Evolutionary conservation across 1,140 invertebrate genomes (phyloP).

Genomic region (Musca vetustissima): DNA sequence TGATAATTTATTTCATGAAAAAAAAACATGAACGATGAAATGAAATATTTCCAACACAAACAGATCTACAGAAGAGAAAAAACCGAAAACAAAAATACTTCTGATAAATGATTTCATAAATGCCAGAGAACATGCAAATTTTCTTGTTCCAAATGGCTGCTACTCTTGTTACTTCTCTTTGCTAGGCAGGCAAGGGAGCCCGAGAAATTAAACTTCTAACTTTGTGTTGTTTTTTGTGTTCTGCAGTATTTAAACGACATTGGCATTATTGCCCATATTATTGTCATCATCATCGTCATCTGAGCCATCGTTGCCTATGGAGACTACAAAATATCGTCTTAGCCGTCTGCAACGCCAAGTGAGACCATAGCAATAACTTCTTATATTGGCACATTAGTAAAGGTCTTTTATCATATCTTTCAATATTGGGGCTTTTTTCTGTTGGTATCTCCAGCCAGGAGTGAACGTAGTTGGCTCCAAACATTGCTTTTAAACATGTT

Average conservation of each 20-base stretch:
- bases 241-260: too few relatives aligned
- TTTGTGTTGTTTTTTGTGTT: too few relatives aligned
- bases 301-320: too few relatives aligned
- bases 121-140: constrained; percentile 12
- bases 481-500: too few relatives aligned
- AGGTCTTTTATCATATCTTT: constrained; percentile 21
- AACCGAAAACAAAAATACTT: background rate
- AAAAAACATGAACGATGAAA: background rate
- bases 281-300: too few relatives aligned
- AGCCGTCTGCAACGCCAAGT: too few relatives aligned
- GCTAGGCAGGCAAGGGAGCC: background rate
- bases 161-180: background rate
- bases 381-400: constrained; percentile 24
- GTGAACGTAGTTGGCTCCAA: too few relatives aligned
- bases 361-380: constrained; percentile 1
- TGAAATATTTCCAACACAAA: background rate
- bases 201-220: constrained; percentile 17
- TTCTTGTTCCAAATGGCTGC: background rate
- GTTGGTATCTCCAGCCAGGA: too few relatives aligned
- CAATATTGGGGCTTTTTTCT: too few relatives aligned
- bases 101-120: constrained; percentile 24
- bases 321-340: too few relatives aligned
- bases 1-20: too few relatives aligned
- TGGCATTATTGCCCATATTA: too few relatives aligned
- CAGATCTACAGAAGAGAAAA: background rate